Conservation (phyloP, 2,888 invertebrate genomes). For the Conus canariensis region DNA sequence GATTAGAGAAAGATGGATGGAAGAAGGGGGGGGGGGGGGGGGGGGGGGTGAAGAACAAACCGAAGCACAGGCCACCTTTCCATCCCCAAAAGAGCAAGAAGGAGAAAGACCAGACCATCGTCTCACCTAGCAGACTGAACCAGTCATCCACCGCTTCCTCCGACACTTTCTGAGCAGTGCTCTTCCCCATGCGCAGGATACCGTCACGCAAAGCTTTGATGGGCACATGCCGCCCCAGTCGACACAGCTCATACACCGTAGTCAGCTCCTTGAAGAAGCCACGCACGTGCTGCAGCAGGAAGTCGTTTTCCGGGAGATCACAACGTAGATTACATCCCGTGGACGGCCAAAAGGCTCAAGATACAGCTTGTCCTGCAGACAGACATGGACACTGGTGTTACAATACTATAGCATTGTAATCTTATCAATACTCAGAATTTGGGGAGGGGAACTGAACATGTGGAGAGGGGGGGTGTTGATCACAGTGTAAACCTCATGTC, state of each 20-base stretch:
- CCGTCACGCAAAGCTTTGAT: slow-evolving; percentile 92
- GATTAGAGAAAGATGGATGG: no score
- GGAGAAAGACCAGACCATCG: neutral
- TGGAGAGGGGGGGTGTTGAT: no score
- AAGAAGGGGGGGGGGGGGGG: neutral
- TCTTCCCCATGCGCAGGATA: slow-evolving; percentile 89
- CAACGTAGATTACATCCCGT: slow-evolving; percentile 95
- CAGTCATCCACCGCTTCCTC: slow-evolving; percentile 89
- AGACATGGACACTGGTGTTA: slow-evolving; percentile 19
- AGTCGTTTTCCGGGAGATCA: slow-evolving; percentile 96
- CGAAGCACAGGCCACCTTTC: no score
- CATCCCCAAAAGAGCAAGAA: no score
- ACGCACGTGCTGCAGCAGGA: slow-evolving; percentile 87
- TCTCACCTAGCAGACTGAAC: slow-evolving; percentile 87
- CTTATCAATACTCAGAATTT: no score
- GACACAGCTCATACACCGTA: slow-evolving; percentile 95
- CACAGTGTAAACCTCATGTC: no score
- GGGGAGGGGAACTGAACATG: no score
- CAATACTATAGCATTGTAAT: no score
- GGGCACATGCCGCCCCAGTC: slow-evolving; percentile 95
- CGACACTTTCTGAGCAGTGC: slow-evolving; percentile 83
- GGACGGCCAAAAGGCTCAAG: slow-evolving; percentile 97
- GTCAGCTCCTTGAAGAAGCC: slow-evolving; percentile 95
- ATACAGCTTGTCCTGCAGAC: slow-evolving; percentile 89
- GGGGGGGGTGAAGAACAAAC: no score